Base-by-base conservation (phyloP, 2,797 vertebrate species). In the Acridotheres tristis region DNA sequence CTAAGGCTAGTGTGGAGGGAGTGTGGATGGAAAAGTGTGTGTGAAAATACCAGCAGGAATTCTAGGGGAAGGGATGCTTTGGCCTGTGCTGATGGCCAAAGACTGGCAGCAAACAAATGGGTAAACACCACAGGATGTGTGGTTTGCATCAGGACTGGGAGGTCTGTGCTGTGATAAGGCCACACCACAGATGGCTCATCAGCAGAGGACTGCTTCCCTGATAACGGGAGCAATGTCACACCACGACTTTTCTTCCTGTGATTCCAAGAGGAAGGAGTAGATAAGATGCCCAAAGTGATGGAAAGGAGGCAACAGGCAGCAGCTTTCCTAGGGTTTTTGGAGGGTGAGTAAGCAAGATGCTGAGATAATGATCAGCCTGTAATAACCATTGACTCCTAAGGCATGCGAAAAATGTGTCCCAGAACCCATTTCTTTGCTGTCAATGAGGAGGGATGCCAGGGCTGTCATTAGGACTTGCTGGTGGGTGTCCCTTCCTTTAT, bases 151-250 rank as follows among this genome's bases (percentile, higher is more conserved):
- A 88, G 69, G 80, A 65, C 73, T 40, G 25, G 76, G 88, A 84
- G 66, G 66, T 61, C 93, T 91, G 79, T n/a, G 51, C 83, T 88
- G 82, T 62, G 96, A 90, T 94, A 94, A 94, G 88, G 58, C 72
- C 16, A 1, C 54, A 32, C 75, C 85, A 91, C 94, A 95, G 88
- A 92, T 96, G 93, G 88, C 76, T 93, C 47, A 40, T 84, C 20
- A 19, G 69, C 84, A 36, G 65, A 84, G 79, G 81, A 72, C 73
- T 74, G 48, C 16, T 48, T 89, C 43, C 67, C 82, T 84, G 94
- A 94, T 95, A 94, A 86, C 1, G 0, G 47, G 30, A 88, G 54
- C 75, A 58, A 11, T 82, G 69, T 86, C 81, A 72, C 47, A 16
- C 72, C 10, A 9, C 17, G 36, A 27, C 75, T 27, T 38, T 0